phyloP scores from a whole-genome alignment of 2,113 vertebrate genomes.

The Cathartes aura region DNA sequence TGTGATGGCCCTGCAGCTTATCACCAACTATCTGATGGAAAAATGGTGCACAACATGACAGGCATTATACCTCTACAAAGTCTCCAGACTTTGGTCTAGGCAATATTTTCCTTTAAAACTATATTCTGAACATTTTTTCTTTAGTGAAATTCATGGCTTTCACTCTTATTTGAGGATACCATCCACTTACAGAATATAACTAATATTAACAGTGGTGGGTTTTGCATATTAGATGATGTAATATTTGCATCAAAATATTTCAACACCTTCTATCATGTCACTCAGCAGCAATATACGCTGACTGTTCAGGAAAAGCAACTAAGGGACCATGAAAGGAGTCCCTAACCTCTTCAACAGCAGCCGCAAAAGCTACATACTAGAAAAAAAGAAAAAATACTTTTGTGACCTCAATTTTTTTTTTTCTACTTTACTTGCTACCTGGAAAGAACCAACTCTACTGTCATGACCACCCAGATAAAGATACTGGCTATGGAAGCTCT shows the following conservation, averaged over 20 bases:
- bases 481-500: background rate
- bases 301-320: background rate
- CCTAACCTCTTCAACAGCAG: background rate
- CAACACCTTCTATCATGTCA: background rate
- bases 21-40: background rate
- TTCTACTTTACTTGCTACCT: background rate
- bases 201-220: background rate
- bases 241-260: background rate
- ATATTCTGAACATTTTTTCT: background rate
- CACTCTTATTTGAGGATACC: background rate
- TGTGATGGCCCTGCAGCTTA: background rate
- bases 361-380: background rate
- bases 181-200: background rate
- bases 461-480: background rate
- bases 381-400: background rate
- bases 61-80: background rate
- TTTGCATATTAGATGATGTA: background rate
- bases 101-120: background rate
- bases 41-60: background rate
- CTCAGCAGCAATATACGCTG: slow-evolving; percentile 13
- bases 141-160: background rate
- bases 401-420: background rate
- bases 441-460: background rate
- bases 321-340: background rate
- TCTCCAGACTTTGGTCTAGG: background rate